Evolutionary conservation across 1,140 invertebrate genomes (phyloP), one percentile per base, ranked within the genome.

Genomic region (Bombyx mandarina): DNA sequence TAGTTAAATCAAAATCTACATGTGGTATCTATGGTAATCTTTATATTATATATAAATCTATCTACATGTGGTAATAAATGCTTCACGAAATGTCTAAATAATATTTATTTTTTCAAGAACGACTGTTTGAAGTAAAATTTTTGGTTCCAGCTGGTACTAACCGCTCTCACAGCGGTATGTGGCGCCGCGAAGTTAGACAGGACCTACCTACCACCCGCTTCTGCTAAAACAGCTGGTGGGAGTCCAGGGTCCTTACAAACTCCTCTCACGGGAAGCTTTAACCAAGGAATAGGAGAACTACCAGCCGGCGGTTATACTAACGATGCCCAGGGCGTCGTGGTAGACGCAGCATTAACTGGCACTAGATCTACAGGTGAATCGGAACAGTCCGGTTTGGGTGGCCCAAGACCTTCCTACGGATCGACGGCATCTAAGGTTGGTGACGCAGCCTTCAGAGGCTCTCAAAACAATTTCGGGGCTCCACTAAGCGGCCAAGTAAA

Each of bases 151-250:
- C 57, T 85, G 18, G 52, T 75, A 12, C 56, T 79, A 61, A 66
- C 79, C 75, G 78, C 76, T 64, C 62, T 85, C 1, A 61, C 75
- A 64, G 78, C 77, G 71, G 75, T 72, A 44, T 76, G 79, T 53
- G 55, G 69, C 42, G 73, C 82, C 58, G 87, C 88, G 46, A 88
- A 90, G 58, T 73, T 92, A 44, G 90, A 92, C 56, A 89, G 88
- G 46, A 88, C 82, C 4, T 92, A 92, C 65, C 79, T 92, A 8
- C 91, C 91, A 42, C 91, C 91, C 8, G 73, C 88, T 47, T 82
- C 86, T 35, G 90, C 90, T 1, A 81, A 77, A 52, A 77, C 79
- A 43, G 88, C 88, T 45, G 90, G 88, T 12, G 90, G 90, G 10
- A 73, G 52, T 10, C 59, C 68, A 45, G 73, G 67, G 1, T 66